Percentiles rank a stretch among this genome's conserved stretches.
Evolutionary conservation across 2,888 invertebrate species (phyloP).

Genomic region (Sinelater perroti): DNA sequence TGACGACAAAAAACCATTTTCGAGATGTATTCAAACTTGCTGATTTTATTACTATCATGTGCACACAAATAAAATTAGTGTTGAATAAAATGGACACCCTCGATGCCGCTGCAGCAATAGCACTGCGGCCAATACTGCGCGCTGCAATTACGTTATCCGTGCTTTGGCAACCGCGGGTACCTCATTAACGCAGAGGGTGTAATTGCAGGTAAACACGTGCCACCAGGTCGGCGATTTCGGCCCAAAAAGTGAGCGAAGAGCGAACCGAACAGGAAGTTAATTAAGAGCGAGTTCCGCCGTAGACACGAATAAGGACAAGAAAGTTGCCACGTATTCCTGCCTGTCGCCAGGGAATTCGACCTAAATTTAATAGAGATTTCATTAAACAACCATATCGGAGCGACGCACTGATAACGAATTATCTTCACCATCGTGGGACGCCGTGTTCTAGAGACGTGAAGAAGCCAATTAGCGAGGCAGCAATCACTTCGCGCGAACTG

Average conservation of each 20-base stretch:
- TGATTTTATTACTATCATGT: no score
- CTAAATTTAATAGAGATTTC: slow-evolving; percentile 4
- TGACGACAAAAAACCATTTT: neutral
- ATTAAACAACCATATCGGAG: slow-evolving; percentile 17
- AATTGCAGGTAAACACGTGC: slow-evolving; percentile 26
- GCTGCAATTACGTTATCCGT: slow-evolving; percentile 35
- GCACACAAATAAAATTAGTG: no score
- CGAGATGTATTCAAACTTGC: no score
- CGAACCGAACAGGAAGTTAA: neutral
- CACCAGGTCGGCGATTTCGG: neutral
- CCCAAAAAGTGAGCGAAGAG: no score
- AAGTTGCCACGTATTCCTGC: neutral
- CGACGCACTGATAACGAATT: slow-evolving; percentile 8
- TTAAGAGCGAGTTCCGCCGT: neutral
- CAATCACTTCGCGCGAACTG: no score
- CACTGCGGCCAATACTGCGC: no score
- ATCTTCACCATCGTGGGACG: slow-evolving; percentile 5
- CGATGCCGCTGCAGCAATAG: no score
- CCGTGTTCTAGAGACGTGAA: no score
- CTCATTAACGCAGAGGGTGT: slow-evolving; percentile 29
- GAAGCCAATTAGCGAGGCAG: no score
- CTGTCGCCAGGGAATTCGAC: slow-evolving; percentile 1
- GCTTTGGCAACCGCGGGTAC: slow-evolving; percentile 28
- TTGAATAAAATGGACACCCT: no score
- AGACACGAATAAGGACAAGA: neutral